A percentile compares a stretch with the other conserved stretches of the same genome.
phyloP scores from a whole-genome alignment of 2,113 vertebrate species.

The Hiodon alosoides region DNA sequence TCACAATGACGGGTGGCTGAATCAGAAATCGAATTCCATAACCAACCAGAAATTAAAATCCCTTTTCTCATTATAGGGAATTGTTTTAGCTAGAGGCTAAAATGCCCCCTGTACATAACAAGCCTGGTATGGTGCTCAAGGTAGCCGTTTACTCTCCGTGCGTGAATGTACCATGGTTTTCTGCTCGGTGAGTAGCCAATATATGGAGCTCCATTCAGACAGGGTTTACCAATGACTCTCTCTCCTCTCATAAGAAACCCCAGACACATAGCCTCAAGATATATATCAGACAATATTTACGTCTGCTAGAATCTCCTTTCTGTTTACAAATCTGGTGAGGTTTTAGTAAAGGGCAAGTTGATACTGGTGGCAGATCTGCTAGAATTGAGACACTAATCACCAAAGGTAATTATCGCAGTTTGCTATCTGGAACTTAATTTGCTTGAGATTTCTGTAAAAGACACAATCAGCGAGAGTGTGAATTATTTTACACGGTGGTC shows the following conservation, averaged over 20 bases:
- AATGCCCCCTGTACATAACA: not conserved
- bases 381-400: conserved; percentile 15
- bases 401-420: conserved; percentile 27
- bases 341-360: not conserved
- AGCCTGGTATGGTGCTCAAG: not conserved
- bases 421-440: conserved; percentile 30
- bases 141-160: not conserved
- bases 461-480: conserved; percentile 22
- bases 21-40: not conserved
- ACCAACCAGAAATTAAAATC: not conserved
- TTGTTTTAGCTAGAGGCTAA: too few relatives aligned
- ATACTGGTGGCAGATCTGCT: not conserved
- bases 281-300: not conserved
- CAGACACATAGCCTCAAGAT: not conserved
- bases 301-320: not conserved
- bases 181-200: not conserved
- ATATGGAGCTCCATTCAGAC: too few relatives aligned
- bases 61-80: not conserved
- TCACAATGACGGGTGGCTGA: not conserved
- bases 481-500: conserved; percentile 24
- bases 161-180: not conserved
- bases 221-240: too few relatives aligned
- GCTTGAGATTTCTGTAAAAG: conserved; percentile 14
- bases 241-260: too few relatives aligned
- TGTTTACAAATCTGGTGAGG: not conserved